Conservation (phyloP, 2,113 vertebrate genomes). For the Plotosus lineatus region DNA sequence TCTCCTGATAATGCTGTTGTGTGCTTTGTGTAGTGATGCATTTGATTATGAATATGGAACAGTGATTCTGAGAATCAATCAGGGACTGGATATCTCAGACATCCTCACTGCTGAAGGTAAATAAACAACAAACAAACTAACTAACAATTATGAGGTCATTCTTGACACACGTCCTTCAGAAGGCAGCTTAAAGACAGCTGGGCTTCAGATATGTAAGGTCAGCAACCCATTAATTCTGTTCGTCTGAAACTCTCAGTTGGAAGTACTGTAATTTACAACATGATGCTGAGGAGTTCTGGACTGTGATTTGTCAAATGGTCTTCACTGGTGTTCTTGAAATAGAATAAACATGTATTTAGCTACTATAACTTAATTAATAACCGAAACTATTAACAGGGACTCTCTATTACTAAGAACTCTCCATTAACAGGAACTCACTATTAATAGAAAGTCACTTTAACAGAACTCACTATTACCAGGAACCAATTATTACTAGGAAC, state of each 20-base stretch:
- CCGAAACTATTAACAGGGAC: too few species aligned
- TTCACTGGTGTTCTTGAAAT: too few species aligned
- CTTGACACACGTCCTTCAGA: not conserved
- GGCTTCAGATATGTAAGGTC: not conserved
- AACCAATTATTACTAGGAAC: too few species aligned
- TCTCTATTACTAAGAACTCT: too few species aligned
- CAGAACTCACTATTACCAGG: too few species aligned
- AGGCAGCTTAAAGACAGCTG: not conserved
- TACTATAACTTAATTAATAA: too few species aligned
- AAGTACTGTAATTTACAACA: not conserved
- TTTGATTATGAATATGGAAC: constrained; percentile 94
- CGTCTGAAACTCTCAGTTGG: not conserved
- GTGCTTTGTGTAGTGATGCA: constrained; percentile 78
- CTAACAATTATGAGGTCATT: not conserved
- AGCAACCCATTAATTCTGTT: not conserved
- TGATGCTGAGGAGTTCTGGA: not conserved
- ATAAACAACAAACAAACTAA: not conserved
- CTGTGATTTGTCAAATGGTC: not conserved
- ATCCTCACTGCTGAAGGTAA: constrained; percentile 89
- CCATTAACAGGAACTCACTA: too few species aligned
- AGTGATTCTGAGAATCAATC: constrained; percentile 81
- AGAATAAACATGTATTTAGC: too few species aligned
- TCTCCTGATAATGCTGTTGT: not conserved
- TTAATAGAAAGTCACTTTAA: too few species aligned
- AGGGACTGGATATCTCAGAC: constrained; percentile 92